phyloP scores from a whole-genome alignment of 92 coral and sea anemone genomes.

The Epizoanthus scotinus region DNA sequence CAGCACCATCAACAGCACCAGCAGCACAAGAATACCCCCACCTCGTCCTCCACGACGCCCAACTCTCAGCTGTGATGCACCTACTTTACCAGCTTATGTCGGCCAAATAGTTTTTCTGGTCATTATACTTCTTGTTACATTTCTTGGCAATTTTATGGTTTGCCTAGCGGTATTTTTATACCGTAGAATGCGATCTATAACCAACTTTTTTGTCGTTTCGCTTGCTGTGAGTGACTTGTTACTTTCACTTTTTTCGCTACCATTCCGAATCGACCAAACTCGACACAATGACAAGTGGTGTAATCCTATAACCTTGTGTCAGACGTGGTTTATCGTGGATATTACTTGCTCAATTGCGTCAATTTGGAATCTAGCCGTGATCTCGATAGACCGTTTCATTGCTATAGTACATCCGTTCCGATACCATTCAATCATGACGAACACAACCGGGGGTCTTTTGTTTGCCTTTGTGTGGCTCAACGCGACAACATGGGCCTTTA shows the following conservation, averaged over 20 bases:
- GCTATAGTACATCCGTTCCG: constrained; percentile 54
- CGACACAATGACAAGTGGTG: constrained; percentile 50
- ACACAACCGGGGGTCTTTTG: constrained; percentile 28
- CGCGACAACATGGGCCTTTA: constrained; percentile 43
- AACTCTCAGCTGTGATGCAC: background rate
- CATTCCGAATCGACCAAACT: constrained; percentile 51
- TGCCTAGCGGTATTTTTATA: constrained; percentile 34
- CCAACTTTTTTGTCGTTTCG: constrained; percentile 54
- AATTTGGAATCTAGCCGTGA: constrained; percentile 57
- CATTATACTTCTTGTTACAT: constrained; percentile 44
- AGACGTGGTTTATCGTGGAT: constrained; percentile 56
- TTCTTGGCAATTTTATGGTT: constrained; percentile 53
- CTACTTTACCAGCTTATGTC: constrained; percentile 1
- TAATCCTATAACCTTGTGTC: constrained; percentile 34
- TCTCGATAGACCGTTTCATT: constrained; percentile 48
- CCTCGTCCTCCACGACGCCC: constrained; percentile 1
- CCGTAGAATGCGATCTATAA: constrained; percentile 51
- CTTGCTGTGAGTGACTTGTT: constrained; percentile 50
- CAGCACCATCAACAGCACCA: background rate
- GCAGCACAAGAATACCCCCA: background rate
- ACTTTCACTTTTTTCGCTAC: constrained; percentile 43
- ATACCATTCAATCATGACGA: constrained; percentile 43
- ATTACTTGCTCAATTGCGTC: constrained; percentile 48
- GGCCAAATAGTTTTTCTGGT: constrained; percentile 44
- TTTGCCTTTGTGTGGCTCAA: constrained; percentile 45